Percentiles rank a stretch among this genome's conserved stretches.
Evolutionary conservation across 1,140 invertebrate genomes (phyloP).

Genomic region (Bombus polaris): DNA sequence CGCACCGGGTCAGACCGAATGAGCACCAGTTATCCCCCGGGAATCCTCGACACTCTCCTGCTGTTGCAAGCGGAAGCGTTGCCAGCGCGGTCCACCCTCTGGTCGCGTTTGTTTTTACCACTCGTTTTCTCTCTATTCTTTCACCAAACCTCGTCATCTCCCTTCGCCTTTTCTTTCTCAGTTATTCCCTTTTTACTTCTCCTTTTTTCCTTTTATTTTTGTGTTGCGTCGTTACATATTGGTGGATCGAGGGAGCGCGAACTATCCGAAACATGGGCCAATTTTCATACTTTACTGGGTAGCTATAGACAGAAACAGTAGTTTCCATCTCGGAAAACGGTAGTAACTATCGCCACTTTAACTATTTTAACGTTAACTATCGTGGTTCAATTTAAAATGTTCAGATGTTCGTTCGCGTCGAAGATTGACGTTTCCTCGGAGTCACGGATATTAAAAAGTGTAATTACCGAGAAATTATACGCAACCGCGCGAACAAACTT

Average conservation of each 20-base stretch:
- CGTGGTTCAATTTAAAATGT: neutral
- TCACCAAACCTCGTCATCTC: neutral
- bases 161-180: neutral
- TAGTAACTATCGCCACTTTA: slow-evolving; percentile 22
- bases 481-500: neutral
- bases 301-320: neutral
- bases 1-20: slow-evolving; percentile 78
- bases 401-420: neutral
- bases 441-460: neutral
- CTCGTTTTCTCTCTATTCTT: slow-evolving; percentile 20
- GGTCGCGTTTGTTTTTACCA: slow-evolving; percentile 25
- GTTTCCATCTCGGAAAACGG: no score
- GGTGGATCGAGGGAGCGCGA: slow-evolving; percentile 18
- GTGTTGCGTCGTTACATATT: neutral
- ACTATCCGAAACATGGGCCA: slow-evolving; percentile 75
- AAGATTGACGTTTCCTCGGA: neutral
- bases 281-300: slow-evolving; percentile 81
- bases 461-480: slow-evolving; percentile 24
- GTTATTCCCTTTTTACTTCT: slow-evolving; percentile 33
- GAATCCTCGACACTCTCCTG: slow-evolving; percentile 65
- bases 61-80: slow-evolving; percentile 57
- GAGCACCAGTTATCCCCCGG: slow-evolving; percentile 73
- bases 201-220: slow-evolving; percentile 5
- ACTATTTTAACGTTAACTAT: no score
- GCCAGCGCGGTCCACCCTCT: slow-evolving; percentile 29